Base-by-base conservation (phyloP, 2,113 vertebrate species). In the Eurystomus gularis region DNA sequence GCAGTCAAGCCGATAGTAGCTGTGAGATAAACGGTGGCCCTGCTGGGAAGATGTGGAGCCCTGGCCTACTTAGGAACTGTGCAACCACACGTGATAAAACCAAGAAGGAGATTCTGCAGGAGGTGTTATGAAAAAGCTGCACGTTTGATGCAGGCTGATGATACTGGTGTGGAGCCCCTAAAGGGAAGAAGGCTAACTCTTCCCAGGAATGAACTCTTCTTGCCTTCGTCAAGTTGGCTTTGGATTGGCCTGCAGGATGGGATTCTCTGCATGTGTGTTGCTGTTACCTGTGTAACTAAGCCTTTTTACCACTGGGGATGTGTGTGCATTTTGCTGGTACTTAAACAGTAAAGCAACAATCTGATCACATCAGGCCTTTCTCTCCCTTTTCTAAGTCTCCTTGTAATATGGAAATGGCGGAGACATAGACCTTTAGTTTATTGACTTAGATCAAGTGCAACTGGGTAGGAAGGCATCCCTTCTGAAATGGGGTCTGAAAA, bases 1-100 rank as follows among this genome's bases (percentile, higher is more conserved):
- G 98, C 98, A 7, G 98, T 99, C 78, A 98, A 99, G 90, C 99
- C 99, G 2, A 97, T 98, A 12, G 98, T 99, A 75, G 96, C 97
- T 4, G 87, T 98, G 86, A 98, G 96, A 89, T 99, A 96, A 98
- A 80, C 0, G 0, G 29, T 40, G 33, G 18, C 29, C 29, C 24
- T 28, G 7, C 33, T 54, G 88, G 31, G 49, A 39, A 75, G 42
- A 9, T n/a, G 26, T 14, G 52, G 21, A 82, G 57, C 37, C 46
- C 23, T 68, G 29, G 15, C 21, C 40, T n/a, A 13, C 68, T 16
- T 54, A 20, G 21, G 37, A 44, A 29, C 44, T 57, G 35, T n/a
- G 29, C n/a, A 71, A 29, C 40, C 25, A 20, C 10, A 9, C 0
- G 2, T 40, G 62, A 49, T 54, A 28, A 81, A 73, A 40, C 21